These are phyloP conservation scores for Diplolepis rosae DNA, from an alignment of 2,888 invertebrate genomes.

Conservation along the genomic window DNA sequence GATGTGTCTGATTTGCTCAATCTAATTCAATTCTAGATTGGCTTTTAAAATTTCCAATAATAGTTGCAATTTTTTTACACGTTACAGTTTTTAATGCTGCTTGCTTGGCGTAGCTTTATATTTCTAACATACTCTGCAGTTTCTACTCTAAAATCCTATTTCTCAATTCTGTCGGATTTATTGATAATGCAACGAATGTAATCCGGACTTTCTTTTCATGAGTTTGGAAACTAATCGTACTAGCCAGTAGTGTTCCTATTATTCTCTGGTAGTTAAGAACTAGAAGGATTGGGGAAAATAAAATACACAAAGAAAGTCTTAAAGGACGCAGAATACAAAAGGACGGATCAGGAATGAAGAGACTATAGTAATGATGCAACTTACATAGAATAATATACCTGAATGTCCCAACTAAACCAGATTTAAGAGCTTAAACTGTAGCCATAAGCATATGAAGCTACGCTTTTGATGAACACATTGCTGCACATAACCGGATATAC, in stretches of 20 bases:
- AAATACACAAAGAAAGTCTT: background rate
- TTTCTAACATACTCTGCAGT: too few species aligned
- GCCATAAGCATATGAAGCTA: too few species aligned
- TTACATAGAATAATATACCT: background rate
- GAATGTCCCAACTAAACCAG: too few species aligned
- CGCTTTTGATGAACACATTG: too few species aligned
- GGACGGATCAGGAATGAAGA: background rate
- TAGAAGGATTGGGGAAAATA: background rate
- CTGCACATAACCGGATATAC: too few species aligned
- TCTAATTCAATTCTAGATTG: too few species aligned
- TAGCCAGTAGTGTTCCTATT: background rate
- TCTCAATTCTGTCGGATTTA: background rate
- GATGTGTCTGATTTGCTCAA: too few species aligned
- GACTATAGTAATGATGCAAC: background rate
- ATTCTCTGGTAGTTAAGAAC: background rate
- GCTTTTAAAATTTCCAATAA: too few species aligned
- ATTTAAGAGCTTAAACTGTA: too few species aligned
- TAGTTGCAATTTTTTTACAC: too few species aligned
- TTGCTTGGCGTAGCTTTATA: too few species aligned
- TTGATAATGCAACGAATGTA: slow-evolving; percentile 6
- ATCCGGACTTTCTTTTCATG: background rate
- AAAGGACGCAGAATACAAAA: background rate
- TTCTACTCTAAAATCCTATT: background rate
- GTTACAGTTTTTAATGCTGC: too few species aligned
- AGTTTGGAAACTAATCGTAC: background rate